Evolutionary conservation across 1,140 invertebrate species (phyloP).

Genomic region (Pemphigus obesinymphae): DNA sequence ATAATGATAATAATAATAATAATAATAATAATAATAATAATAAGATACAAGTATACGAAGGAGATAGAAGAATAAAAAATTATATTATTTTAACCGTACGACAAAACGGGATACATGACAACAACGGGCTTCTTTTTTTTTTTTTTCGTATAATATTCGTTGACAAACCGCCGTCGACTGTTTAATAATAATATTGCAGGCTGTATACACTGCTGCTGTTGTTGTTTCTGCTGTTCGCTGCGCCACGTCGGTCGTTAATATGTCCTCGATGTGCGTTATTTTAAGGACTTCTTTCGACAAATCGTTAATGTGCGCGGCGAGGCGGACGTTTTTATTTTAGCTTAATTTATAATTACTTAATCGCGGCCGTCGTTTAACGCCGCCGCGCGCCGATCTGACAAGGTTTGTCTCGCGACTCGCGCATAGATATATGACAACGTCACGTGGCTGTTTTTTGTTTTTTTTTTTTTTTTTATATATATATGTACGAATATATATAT

Average conservation of each 20-base stretch:
- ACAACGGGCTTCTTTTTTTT: background rate
- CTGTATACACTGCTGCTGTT: too few species aligned
- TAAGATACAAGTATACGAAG: too few species aligned
- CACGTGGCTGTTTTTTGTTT: background rate
- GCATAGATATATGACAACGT: too few species aligned
- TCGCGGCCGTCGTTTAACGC: constrained; percentile 17
- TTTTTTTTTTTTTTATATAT: background rate
- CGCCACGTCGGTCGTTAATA: constrained; percentile 14
- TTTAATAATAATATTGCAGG: constrained; percentile 6
- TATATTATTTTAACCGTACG: background rate
- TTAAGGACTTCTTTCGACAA: constrained; percentile 36
- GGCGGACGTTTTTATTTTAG: constrained; percentile 17
- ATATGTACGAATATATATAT: too few species aligned
- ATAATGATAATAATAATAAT: too few species aligned
- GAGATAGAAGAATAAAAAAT: too few species aligned
- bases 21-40: too few species aligned
- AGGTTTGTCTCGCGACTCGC: background rate
- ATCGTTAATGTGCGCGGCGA: background rate
- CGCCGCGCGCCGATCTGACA: background rate
- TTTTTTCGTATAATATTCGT: background rate
- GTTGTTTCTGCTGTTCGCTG: background rate
- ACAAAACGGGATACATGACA: too few species aligned
- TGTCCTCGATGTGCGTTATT: constrained; percentile 27
- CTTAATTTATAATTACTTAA: constrained; percentile 32
- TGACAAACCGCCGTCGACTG: background rate